Base-by-base conservation (phyloP, 1,140 invertebrate species). In the Adelges cooleyi region DNA sequence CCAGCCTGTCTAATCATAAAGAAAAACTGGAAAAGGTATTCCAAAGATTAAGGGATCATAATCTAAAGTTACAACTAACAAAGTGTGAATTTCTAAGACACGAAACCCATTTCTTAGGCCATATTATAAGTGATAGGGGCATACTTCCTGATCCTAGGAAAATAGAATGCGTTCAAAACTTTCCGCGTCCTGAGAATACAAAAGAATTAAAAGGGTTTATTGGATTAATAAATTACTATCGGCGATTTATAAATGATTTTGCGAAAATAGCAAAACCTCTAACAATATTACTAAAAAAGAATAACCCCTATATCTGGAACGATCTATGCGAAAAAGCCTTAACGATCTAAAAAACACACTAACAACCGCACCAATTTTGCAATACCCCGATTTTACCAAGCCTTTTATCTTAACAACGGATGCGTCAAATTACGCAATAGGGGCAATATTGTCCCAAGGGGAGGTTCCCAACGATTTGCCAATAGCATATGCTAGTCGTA, bases 351-450 rank as follows among this genome's bases (percentile, higher is more conserved):
- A 75, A 73, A 65, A 71, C 29, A 68, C 70, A 20, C 66, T 79
- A 36, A 73, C 69, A 8, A 74, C 73, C 23, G 69, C 75, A 25
- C 67, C 67, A 2, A 68, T 73, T 9, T 44, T 74, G 18, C 68
- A 71, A 69, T 74, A 74, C 42, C 74, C 73, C 0, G 72, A 76
- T 66, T 74, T 74, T 29, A 20, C 5, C 10, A 71, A 73, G 71
- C 50, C 38, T 66, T 74, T 76, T 74, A 81, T 80, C 77, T 80
- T 81, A 36, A 80, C 76, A 68, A 82, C 81, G 29, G 80, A 81
- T 15, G 78, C 66, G 2, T 52, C 33, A 13, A 38, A 65, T 29
- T 18, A 25, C 22, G 71, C 70, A 2, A 68, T 74, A 52, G 73
- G 71, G 1, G 71, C 70, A 0, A 56, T 74, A 9, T 46, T 75